Percentiles rank a stretch among this genome's conserved stretches.
Evolutionary conservation across 2,797 vertebrate genomes (phyloP).

Genomic region (Neosilurus hyrtlii): DNA sequence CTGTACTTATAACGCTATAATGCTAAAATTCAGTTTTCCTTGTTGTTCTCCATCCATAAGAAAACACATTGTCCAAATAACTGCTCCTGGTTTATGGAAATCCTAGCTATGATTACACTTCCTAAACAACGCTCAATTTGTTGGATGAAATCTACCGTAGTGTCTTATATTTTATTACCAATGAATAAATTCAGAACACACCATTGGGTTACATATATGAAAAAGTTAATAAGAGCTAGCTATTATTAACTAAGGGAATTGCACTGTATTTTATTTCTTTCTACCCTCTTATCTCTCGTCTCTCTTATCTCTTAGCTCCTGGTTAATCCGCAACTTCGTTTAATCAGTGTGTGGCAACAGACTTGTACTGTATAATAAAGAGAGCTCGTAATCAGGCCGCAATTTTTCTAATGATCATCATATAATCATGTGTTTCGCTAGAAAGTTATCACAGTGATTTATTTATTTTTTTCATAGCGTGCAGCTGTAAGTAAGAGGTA

Average conservation of each 20-base stretch:
- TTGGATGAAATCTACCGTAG: neutral
- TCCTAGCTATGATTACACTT: neutral
- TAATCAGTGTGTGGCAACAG: neutral
- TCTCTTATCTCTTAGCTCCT: neutral
- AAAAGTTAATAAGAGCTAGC: neutral
- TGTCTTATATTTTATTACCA: neutral
- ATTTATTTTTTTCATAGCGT: neutral
- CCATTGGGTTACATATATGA: neutral
- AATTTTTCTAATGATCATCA: neutral
- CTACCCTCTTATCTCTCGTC: neutral
- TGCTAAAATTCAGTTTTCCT: neutral
- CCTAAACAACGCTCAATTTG: neutral
- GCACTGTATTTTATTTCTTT: neutral
- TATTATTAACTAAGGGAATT: slow-evolving; percentile 3
- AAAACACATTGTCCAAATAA: neutral
- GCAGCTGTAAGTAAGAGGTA: slow-evolving; percentile 13
- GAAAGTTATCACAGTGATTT: neutral
- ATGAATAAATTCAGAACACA: neutral
- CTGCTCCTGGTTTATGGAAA: neutral
- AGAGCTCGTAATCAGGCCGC: neutral
- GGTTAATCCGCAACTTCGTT: neutral
- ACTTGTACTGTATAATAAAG: neutral
- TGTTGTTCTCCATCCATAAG: neutral
- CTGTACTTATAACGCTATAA: neutral
- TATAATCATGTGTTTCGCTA: neutral